Base-by-base conservation (phyloP, 2,797 vertebrate species). In the Clarias fuscus region DNA sequence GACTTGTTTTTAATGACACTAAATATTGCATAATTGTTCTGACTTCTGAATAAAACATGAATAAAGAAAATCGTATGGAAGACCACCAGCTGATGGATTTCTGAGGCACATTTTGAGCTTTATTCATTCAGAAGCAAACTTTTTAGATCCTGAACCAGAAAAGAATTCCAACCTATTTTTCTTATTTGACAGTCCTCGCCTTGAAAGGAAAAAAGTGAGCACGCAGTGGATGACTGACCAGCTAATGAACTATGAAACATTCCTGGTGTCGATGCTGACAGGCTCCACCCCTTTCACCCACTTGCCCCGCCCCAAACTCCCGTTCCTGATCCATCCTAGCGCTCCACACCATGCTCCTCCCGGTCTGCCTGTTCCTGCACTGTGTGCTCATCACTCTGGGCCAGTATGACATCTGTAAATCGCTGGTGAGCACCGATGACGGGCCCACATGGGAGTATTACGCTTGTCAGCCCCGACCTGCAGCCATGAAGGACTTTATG, bases 401-500 rank as follows among this genome's bases (percentile, higher is more conserved):
- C 84, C 95, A 96, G 92, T 98, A 97, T 53, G 96, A 97, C 83
- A 94, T 93, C 91, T 99, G 98, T 91, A 96, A 96, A 88, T 96
- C 96, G 87, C 95, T 96, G 93, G 95, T 96, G 72, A 94, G 92
- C 90, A 96, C 95, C 0, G 97, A 97, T 11, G 96, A 96, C 4
- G 97, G 97, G 70, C 95, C 96, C 0, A 95, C 95, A 0, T 97
- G 96, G 97, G 97, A 98, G 92, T 96, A 95, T 73, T 97, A 96
- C 0, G 96, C 97, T 2, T 99, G 98, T 87, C 97, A 99, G 89
- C 98, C 98, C 43, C 95, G 95, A 93, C 93, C 95, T 18, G 93
- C 96, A 88, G n/a, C 94, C 86, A 96, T 98, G 96, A 98, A 97
- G 93, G 96, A 97, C 92, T 96, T 95, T 0, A 97, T 97, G 93